Evolutionary conservation across 1,140 invertebrate genomes (phyloP).

Genomic region (Megalopta genalis): DNA sequence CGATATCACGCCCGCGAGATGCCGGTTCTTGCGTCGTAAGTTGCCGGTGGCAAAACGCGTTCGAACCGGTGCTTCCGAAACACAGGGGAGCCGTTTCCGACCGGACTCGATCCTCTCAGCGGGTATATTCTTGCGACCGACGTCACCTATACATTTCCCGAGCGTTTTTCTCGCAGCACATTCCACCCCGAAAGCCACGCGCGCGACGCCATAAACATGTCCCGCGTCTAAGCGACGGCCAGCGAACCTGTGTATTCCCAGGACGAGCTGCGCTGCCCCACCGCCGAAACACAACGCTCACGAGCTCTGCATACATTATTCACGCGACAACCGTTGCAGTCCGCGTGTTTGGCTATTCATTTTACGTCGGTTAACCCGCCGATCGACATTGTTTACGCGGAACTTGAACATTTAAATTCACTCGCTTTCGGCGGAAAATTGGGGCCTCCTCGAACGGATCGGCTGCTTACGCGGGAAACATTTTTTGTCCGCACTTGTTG

Average conservation of each 20-base stretch:
- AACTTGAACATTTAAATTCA: background rate
- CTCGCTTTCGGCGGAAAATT: too few species aligned
- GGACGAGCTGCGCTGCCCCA: conserved; percentile 5
- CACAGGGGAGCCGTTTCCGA: conserved; percentile 50
- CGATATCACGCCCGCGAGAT: background rate
- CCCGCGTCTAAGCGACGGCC: conserved; percentile 29
- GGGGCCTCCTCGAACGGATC: too few species aligned
- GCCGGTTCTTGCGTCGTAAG: conserved; percentile 8
- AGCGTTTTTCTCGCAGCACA: conserved; percentile 31
- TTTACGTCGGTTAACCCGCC: conserved; percentile 35
- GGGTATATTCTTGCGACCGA: background rate
- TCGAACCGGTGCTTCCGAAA: conserved; percentile 65
- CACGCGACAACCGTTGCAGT: background rate
- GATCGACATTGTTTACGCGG: conserved; percentile 24
- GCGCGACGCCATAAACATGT: conserved; percentile 67
- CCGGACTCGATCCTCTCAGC: conserved; percentile 23
- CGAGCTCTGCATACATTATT: conserved; percentile 42
- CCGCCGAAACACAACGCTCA: conserved; percentile 33
- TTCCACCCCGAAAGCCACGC: conserved; percentile 29
- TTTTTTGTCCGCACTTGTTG: too few species aligned
- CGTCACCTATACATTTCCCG: background rate
- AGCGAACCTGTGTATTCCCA: conserved; percentile 50
- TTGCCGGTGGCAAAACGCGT: conserved; percentile 6
- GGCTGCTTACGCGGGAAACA: too few species aligned
- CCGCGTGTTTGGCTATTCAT: conserved; percentile 1